Percentiles rank a stretch among this genome's conserved stretches.
These are phyloP conservation scores for Spilogale gracilis DNA, from an alignment of 2,113 vertebrate genomes.

Conservation along the genomic window DNA sequence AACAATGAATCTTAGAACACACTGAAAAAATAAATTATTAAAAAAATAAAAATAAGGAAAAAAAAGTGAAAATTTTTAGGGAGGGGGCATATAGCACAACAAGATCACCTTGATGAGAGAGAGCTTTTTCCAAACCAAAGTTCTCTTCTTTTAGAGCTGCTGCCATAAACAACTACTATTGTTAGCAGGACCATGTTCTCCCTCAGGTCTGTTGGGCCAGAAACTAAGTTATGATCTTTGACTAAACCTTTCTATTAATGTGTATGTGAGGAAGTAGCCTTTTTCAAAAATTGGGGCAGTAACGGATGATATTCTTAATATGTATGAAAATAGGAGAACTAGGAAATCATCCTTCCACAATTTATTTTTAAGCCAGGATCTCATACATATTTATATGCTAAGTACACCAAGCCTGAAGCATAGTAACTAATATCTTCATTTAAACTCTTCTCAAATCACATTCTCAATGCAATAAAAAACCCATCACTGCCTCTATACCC, in stretches of 20 bases:
- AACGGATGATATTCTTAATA: background rate
- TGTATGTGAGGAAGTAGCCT: background rate
- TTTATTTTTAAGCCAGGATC: conserved; percentile 36
- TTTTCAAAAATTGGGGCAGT: background rate
- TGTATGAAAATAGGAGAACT: background rate
- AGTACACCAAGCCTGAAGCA: background rate
- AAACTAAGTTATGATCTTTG: background rate
- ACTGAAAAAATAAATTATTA: no score
- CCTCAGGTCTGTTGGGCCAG: background rate
- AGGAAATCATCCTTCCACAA: conserved; percentile 1
- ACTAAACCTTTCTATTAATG: background rate
- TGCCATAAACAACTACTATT: background rate
- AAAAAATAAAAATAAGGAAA: no score
- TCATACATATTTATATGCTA: conserved; percentile 3
- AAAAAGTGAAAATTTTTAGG: background rate
- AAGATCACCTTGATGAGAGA: background rate
- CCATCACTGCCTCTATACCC: background rate
- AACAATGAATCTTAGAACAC: no score
- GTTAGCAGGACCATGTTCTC: background rate
- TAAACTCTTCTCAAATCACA: conserved; percentile 19
- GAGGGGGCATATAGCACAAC: background rate
- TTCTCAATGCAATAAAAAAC: conserved; percentile 40
- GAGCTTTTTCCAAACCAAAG: background rate
- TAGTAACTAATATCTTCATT: background rate
- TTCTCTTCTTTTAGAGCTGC: background rate